These are phyloP conservation scores for Graphium colonna DNA, from an alignment of 2,888 invertebrate genomes.

Conservation along the genomic window DNA sequence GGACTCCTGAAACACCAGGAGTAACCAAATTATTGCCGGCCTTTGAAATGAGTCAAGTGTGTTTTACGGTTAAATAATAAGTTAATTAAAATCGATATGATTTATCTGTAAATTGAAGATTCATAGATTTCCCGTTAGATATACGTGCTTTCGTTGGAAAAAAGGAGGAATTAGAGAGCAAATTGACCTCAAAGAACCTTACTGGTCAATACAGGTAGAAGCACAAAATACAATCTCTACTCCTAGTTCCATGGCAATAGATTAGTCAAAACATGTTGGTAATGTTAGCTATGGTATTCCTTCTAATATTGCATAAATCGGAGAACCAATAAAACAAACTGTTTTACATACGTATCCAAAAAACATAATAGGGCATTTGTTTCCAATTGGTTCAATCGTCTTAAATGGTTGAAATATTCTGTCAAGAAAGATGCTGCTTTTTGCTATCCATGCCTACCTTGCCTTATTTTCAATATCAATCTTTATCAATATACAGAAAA, in stretches of 20 bases:
- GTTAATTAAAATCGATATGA: too few relatives aligned
- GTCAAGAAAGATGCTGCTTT: constrained; percentile 20
- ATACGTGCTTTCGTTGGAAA: too few relatives aligned
- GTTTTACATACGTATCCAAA: constrained; percentile 21
- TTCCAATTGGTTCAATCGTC: constrained; percentile 12
- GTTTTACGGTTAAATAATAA: too few relatives aligned
- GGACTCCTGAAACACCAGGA: too few relatives aligned
- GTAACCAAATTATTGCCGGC: too few relatives aligned
- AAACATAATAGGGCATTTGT: constrained; percentile 22
- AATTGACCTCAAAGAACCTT: constrained; percentile 21
- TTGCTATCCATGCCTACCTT: constrained; percentile 13
- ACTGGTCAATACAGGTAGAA: constrained; percentile 3
- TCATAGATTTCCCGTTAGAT: too few relatives aligned
- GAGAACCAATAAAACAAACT: constrained; percentile 21
- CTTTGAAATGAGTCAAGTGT: too few relatives aligned
- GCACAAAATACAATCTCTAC: constrained; percentile 20
- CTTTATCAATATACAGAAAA: too few relatives aligned
- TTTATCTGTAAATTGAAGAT: too few relatives aligned
- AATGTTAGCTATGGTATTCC: constrained; percentile 26
- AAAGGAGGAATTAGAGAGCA: too few relatives aligned
- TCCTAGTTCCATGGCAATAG: constrained; percentile 23
- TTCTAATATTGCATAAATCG: constrained; percentile 22
- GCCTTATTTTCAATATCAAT: too few relatives aligned
- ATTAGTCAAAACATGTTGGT: constrained; percentile 17
- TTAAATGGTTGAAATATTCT: constrained; percentile 20